Evolutionary conservation across 2,888 invertebrate species (phyloP).

Genomic region (Dione juno): DNA sequence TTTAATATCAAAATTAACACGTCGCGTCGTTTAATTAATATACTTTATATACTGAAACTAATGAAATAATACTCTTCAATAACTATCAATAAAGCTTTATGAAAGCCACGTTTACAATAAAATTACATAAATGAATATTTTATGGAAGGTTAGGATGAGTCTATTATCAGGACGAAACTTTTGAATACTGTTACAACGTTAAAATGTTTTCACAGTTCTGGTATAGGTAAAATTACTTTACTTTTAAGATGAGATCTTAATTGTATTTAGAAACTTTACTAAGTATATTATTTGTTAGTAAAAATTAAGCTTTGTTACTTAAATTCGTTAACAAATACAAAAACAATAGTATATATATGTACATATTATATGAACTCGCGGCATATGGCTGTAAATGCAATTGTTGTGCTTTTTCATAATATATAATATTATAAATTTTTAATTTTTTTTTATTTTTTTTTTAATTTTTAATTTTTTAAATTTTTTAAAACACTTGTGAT

Average conservation of each 20-base stretch:
- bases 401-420: too few relatives aligned
- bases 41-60: neutral
- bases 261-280: conserved; percentile 12
- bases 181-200: conserved; percentile 11
- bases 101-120: conserved; percentile 1
- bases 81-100: neutral
- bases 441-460: too few relatives aligned
- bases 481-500: neutral
- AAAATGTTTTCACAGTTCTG: conserved; percentile 11
- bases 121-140: conserved; percentile 21
- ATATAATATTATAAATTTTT: too few relatives aligned
- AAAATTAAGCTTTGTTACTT: too few relatives aligned
- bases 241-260: conserved; percentile 23
- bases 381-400: too few relatives aligned
- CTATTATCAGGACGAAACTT: conserved; percentile 6
- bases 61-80: neutral
- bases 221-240: conserved; percentile 1
- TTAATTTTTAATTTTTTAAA: too few relatives aligned
- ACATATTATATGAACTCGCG: too few relatives aligned
- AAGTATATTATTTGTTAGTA: too few relatives aligned
- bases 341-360: too few relatives aligned
- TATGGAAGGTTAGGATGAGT: neutral
- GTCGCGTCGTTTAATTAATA: too few relatives aligned
- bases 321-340: too few relatives aligned
- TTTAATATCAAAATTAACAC: too few relatives aligned